phyloP scores from a whole-genome alignment of 2,113 vertebrate genomes.

The Anthoscopus minutus region DNA sequence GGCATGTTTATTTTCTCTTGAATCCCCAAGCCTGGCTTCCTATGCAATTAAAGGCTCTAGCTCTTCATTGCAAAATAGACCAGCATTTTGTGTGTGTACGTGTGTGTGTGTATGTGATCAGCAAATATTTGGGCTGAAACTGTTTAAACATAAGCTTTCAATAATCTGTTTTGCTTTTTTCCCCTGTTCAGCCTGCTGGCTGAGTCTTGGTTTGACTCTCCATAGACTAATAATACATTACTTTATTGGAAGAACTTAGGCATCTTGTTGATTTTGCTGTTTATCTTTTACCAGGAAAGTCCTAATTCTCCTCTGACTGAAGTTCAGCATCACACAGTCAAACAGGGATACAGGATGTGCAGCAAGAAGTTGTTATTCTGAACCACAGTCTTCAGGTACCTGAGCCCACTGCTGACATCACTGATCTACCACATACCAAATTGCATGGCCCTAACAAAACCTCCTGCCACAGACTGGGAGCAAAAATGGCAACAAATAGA shows the following conservation, averaged over 20 bases:
- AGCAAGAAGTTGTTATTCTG: neutral
- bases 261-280: slow-evolving; percentile 2
- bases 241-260: slow-evolving; percentile 25
- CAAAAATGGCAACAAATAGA: neutral
- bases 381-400: neutral
- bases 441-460: neutral
- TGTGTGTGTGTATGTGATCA: neutral
- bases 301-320: neutral
- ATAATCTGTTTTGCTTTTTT: slow-evolving; percentile 8
- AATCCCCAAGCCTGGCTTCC: neutral
- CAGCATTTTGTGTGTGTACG: neutral
- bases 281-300: neutral
- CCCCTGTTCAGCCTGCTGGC: neutral
- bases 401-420: neutral
- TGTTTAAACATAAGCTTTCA: slow-evolving; percentile 53
- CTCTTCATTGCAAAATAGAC: neutral
- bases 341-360: neutral
- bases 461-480: neutral
- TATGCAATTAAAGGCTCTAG: neutral
- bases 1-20: slow-evolving; percentile 10
- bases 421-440: neutral
- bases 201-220: neutral
- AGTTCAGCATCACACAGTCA: neutral
- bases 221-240: neutral
- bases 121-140: slow-evolving; percentile 54